Evolutionary conservation across 1,140 invertebrate genomes (phyloP), one percentile per base, ranked within the genome.

Genomic region (Drosophila melanica): DNA sequence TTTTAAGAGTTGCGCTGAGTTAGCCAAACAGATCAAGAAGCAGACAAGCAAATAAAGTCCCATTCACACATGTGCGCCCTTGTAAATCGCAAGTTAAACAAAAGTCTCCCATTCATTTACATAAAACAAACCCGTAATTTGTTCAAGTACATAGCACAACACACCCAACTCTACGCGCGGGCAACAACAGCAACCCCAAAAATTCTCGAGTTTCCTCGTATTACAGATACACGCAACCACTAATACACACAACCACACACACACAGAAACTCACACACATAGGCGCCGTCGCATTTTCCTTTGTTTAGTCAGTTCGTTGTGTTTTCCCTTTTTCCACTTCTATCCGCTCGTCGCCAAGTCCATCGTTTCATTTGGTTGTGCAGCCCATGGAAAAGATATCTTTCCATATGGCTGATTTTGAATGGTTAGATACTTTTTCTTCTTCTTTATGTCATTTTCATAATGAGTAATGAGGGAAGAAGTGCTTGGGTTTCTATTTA

Each of bases 351-450:
- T 50, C 51, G 12, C 18, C 39, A 16, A 23, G 3, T 42, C 20
- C 39, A 27, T 53, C 62, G 62, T 79, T 86, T 79, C 30, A 12
- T 77, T 75, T 75, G 69, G 75, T 70, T 77, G 65, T 54, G 65
- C 75, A 67, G 72, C 75, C 50, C 79, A 67, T 65, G 74, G 59
- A 66, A 85, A 73, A 89, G 76, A 86, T 86, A 87, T 86, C 82
- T 86, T 86, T 86, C 82, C 82, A 86, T 86, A 86, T 86, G 82
- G 82, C 79, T 86, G 82, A 79, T 62, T 86, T 48, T 86, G 75
- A 86, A 86, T 86, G 67, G 75, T 74, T 78, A 78, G 78, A 75
- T 70, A 77, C 62, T 63, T 58, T 78, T 60, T 70, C 65, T 51
- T 58, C 47, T 51, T 58, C 33, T 59, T 55, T 51, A 35, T 80